Percentiles rank a stretch among this genome's conserved stretches.
These are phyloP conservation scores for Acleris holmiana DNA, from an alignment of 2,888 invertebrate species.

Conservation along the genomic window DNA sequence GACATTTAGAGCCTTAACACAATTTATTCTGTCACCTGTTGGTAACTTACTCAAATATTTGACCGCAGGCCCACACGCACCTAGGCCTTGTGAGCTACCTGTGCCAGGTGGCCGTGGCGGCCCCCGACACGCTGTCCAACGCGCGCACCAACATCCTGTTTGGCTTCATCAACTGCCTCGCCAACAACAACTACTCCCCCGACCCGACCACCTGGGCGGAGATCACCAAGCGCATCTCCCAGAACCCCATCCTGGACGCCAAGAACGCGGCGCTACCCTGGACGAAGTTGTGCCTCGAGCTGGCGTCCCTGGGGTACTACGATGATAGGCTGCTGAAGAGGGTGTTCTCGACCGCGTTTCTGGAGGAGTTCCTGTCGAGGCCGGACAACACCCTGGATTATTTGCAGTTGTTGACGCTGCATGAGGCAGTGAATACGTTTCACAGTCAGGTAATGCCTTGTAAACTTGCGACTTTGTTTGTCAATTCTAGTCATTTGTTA, in stretches of 20 bases:
- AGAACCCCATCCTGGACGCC: conserved; percentile 65
- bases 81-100: conserved; percentile 85
- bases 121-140: conserved; percentile 65
- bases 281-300: conserved; percentile 81
- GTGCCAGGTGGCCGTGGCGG: conserved; percentile 70
- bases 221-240: conserved; percentile 70
- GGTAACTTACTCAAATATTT: not conserved
- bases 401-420: conserved; percentile 78
- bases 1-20: too few relatives aligned
- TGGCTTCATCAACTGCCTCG: conserved; percentile 81
- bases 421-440: conserved; percentile 81
- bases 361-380: conserved; percentile 64
- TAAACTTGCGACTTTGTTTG: not conserved
- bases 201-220: conserved; percentile 74
- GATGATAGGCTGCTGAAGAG: conserved; percentile 78
- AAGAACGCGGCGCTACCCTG: conserved; percentile 75
- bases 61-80: conserved; percentile 81
- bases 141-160: conserved; percentile 71
- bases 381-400: conserved; percentile 72
- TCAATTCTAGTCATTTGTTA: too few relatives aligned
- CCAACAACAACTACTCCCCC: conserved; percentile 86
- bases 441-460: conserved; percentile 54
- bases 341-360: conserved; percentile 79
- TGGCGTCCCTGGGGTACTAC: conserved; percentile 85
- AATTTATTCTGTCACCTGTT: too few relatives aligned